Evolutionary conservation across 2,797 vertebrate genomes (phyloP), one percentile per base, ranked within the genome.

Genomic region (Sebastes hubbsi): DNA sequence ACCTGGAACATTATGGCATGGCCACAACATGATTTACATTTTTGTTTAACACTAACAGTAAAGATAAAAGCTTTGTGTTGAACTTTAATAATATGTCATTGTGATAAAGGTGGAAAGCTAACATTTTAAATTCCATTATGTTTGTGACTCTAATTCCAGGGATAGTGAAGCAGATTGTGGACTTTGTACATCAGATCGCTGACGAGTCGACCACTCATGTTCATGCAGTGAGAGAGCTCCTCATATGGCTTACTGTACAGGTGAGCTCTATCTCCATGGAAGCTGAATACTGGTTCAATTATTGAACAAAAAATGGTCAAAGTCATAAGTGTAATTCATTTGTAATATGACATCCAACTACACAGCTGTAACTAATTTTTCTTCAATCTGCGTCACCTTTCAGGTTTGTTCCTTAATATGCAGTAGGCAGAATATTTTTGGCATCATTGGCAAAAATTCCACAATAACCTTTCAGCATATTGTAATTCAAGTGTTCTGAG

Each of bases 221-320:
- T 22, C 27, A 80, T 29, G 81, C 82, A 58, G 67, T 1, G 22
- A 77, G 16, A 70, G 83, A 84, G 64, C 42, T 83, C 49, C 75
- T 94, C 27, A 55, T 63, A 74, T 86, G 85, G 86, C 24, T 90
- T n/a, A 75, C 69, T 22, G 29, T 52, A 36, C 83, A 95, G 92
- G 93, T 95, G 84, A 55, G 90, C 55, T 6, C 69, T 18, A 12
- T 16, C 63, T 29, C 8, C 7, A 69, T 5, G 4, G 11, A 65
- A 54, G 7, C 12, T 1, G 14, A 38, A 68, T 46, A 1, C 10
- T 30, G 8, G 3, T 27, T 20, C 9, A 30, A 74, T 60, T 1
- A 24, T 66, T 46, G 42, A 3, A 46, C 5, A 42, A 29, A n/a
- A 22, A 52, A 63, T 10, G 5, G 16, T 30, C 27, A 6, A 38